These are phyloP conservation scores for Siderastrea radians DNA, from an alignment of 92 coral and sea anemone species.

Conservation along the genomic window DNA sequence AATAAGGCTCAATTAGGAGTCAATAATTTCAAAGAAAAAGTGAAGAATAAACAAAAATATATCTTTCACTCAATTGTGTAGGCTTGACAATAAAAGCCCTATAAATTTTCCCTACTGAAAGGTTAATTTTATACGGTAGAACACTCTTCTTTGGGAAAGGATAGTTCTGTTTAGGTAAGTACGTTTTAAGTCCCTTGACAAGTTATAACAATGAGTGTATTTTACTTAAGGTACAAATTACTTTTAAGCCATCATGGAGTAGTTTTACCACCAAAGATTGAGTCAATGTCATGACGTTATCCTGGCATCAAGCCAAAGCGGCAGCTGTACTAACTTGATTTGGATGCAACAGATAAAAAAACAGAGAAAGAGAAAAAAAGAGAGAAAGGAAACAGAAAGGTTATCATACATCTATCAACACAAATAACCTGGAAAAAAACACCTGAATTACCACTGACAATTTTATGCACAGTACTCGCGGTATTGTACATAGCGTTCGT, in stretches of 20 bases:
- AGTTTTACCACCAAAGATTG: constrained; percentile 66
- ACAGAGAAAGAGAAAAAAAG: constrained; percentile 83
- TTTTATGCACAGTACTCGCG: not conserved
- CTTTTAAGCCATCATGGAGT: constrained; percentile 25
- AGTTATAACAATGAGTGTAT: not conserved
- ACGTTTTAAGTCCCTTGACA: too few species aligned
- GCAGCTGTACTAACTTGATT: constrained; percentile 82
- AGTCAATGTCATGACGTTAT: constrained; percentile 58
- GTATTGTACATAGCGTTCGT: not conserved
- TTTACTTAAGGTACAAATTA: constrained; percentile 24
- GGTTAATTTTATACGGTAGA: not conserved
- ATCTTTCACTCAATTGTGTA: too few species aligned
- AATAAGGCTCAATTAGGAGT: too few species aligned
- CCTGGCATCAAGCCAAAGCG: constrained; percentile 72
- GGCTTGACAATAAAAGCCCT: too few species aligned
- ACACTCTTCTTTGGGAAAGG: not conserved
- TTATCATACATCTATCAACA: constrained; percentile 65
- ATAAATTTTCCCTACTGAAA: not conserved
- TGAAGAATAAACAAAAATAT: too few species aligned
- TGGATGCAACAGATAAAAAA: constrained; percentile 89
- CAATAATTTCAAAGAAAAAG: too few species aligned
- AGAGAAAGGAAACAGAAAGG: constrained; percentile 80
- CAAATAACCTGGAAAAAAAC: constrained; percentile 24
- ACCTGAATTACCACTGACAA: constrained; percentile 12
- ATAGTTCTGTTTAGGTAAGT: not conserved